Percentiles rank a stretch among this genome's conserved stretches.
phyloP scores from a whole-genome alignment of 2,113 vertebrate species.

The Archocentrus centrarchus region DNA sequence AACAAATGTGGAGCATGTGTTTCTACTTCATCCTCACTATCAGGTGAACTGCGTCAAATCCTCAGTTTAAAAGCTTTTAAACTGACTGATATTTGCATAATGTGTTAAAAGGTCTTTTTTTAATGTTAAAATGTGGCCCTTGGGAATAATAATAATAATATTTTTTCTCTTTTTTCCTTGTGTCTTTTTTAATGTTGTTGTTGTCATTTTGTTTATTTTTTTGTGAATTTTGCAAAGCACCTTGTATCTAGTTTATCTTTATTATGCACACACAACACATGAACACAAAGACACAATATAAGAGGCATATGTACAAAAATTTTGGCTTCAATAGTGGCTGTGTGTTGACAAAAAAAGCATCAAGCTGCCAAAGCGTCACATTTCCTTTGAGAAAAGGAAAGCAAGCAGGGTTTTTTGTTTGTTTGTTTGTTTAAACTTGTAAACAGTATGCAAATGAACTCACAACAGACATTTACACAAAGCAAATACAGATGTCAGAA shows the following conservation, averaged over 20 bases:
- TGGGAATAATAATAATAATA: not conserved
- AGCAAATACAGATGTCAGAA: not conserved
- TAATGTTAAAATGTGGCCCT: not conserved
- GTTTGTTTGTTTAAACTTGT: not conserved
- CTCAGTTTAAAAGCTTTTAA: not conserved
- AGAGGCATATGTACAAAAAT: not conserved
- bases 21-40: not conserved
- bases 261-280: not conserved
- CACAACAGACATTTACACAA: not conserved
- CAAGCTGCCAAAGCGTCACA: constrained; percentile 8
- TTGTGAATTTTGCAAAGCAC: not conserved
- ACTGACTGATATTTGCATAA: not conserved
- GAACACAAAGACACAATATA: not conserved
- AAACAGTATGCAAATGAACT: not conserved
- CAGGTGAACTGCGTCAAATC: not conserved
- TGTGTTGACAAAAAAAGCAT: constrained; percentile 13
- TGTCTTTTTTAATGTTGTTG: not conserved
- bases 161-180: not conserved
- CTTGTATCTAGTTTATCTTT: not conserved
- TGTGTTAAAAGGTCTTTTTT: constrained; percentile 3
- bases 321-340: constrained; percentile 7
- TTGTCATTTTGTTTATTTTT: not conserved
- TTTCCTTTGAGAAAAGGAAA: constrained; percentile 1
- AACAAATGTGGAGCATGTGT: not conserved
- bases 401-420: fast-evolving